Evolutionary conservation across 2,888 invertebrate species (phyloP).

Genomic region (Girardia tigrina): DNA sequence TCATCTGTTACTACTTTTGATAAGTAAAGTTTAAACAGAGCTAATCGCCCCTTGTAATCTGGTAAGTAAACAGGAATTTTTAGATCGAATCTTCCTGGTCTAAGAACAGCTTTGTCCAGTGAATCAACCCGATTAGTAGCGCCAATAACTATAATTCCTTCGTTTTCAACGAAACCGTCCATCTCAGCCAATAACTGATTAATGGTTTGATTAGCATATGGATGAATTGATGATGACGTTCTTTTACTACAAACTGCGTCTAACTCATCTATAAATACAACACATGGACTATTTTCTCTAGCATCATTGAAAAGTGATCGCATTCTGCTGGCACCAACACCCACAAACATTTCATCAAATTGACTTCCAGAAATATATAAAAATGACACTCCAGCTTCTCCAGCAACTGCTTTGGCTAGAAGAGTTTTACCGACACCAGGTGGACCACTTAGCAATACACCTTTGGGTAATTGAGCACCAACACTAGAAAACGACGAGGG

Average conservation of each 20-base stretch:
- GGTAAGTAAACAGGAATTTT: slow-evolving; percentile 73
- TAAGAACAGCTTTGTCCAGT: slow-evolving; percentile 80
- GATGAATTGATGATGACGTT: slow-evolving; percentile 88
- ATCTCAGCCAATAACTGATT: slow-evolving; percentile 93
- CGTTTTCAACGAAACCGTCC: slow-evolving; percentile 65
- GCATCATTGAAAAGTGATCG: slow-evolving; percentile 71
- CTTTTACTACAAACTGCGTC: slow-evolving; percentile 88
- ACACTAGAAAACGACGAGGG: slow-evolving; percentile 79
- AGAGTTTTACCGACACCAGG: slow-evolving; percentile 84
- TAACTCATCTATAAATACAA: slow-evolving; percentile 97
- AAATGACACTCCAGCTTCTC: slow-evolving; percentile 93
- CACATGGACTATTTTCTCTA: slow-evolving; percentile 82
- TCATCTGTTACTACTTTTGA: slow-evolving; percentile 56
- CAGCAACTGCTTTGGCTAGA: slow-evolving; percentile 86
- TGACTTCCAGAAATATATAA: slow-evolving; percentile 96
- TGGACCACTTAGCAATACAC: slow-evolving; percentile 54
- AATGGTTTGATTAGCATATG: slow-evolving; percentile 97
- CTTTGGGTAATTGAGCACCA: slow-evolving; percentile 81
- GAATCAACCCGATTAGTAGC: slow-evolving; percentile 96
- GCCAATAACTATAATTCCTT: slow-evolving; percentile 86
- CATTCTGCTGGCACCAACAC: slow-evolving; percentile 84
- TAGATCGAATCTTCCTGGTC: slow-evolving; percentile 92
- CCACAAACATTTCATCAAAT: slow-evolving; percentile 94
- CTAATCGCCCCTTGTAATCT: slow-evolving; percentile 71
- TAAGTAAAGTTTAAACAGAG: slow-evolving; percentile 77